Conservation (phyloP, 2,797 vertebrate genomes). For the Onychomys leucogaster region DNA sequence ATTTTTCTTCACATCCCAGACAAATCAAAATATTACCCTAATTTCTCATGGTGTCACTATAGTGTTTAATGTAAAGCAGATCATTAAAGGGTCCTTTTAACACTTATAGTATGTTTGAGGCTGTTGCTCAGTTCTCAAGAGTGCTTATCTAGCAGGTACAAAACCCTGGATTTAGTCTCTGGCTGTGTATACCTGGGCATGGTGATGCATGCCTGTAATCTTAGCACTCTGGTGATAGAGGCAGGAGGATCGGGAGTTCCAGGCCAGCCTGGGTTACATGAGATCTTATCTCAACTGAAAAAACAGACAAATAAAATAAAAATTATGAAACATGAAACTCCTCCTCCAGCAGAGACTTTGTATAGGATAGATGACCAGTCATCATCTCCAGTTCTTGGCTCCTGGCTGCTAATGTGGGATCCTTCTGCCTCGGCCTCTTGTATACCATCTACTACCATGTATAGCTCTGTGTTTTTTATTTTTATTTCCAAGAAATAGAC, state of each 20-base stretch:
- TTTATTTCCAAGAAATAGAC: slow-evolving; percentile 22
- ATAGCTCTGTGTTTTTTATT: not conserved
- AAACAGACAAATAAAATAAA: not conserved
- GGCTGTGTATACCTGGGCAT: not conserved
- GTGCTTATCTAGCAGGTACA: not conserved
- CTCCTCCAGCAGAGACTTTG: not conserved
- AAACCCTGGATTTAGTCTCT: not conserved
- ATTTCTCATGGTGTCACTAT: slow-evolving; percentile 2
- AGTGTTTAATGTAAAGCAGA: not conserved
- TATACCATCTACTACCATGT: not conserved
- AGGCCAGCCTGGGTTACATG: not conserved
- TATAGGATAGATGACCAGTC: too few species aligned
- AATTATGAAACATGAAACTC: slow-evolving; percentile 18
- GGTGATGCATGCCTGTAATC: too few species aligned
- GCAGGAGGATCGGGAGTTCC: not conserved
- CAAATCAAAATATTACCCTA: not conserved
- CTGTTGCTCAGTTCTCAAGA: not conserved
- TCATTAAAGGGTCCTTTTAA: not conserved
- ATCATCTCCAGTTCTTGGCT: not conserved
- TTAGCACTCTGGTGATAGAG: not conserved
- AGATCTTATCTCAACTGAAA: not conserved
- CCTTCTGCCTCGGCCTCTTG: not conserved
- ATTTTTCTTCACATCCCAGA: slow-evolving; percentile 60
- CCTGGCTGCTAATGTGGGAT: not conserved
- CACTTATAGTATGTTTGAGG: not conserved